Base-by-base conservation (phyloP, 2,888 invertebrate genomes). In the Acleris literana region DNA sequence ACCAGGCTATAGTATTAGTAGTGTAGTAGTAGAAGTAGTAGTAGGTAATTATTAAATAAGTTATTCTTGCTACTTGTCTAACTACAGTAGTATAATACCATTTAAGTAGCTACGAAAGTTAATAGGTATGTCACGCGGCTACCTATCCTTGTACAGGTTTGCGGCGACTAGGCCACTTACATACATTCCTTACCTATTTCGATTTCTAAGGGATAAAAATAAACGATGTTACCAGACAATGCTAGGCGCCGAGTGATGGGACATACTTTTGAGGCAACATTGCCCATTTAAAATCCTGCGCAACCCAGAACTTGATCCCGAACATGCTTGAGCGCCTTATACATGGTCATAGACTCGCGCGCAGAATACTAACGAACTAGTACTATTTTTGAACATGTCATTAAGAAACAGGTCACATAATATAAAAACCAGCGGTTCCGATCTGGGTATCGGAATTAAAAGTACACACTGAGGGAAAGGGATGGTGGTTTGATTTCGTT, bases 391-490 rank as follows among this genome's bases (percentile, higher is more conserved):
- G 85, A 87, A 81, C 82, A 81, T 82, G 82, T 82, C 79, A 86
- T 88, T 86, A 85, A 87, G 77, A 90, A 88, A 88, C 90, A 82
- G 85, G 87, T 89, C 89, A 90, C 88, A 89, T 86, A 84, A 84
- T 85, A 78, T 84, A 81, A 85, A 83, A 84, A 83, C 79, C 81
- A 83, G 81, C 82, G 80, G 82, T 81, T 83, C 76, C 83, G 82
- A 83, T 86, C 82, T 75, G 79, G 77, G 77, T 80, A 84, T 71
- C 72, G 77, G 79, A 78, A 76, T 79, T 86, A 87, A 89, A 86
- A 86, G 83, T 85, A 80, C 76, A 78, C 74, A 77, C 75, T 78
- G 74, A 67, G 72, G 75, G 80, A 87, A 73, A 74, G 81, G 80
- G 85, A 88, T 67, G 68, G 71, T 64, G 59, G 76, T 85, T 83